These are phyloP conservation scores for Cariama cristata DNA, from an alignment of 2,113 vertebrate species.

Conservation along the genomic window DNA sequence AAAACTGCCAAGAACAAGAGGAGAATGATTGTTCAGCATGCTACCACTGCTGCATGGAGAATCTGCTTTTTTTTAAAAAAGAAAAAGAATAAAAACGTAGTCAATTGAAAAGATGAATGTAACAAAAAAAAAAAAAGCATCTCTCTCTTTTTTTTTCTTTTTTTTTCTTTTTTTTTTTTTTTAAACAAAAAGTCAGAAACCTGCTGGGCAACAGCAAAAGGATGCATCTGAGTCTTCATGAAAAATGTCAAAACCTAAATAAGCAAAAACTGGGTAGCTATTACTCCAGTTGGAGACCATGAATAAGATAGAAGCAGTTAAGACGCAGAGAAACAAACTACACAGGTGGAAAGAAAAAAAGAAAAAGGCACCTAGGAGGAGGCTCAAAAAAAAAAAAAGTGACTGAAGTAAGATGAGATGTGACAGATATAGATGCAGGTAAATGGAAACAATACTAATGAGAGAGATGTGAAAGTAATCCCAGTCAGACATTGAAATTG, in stretches of 20 bases:
- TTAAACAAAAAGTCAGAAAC: not conserved
- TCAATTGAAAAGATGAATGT: not conserved
- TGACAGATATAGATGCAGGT: not conserved
- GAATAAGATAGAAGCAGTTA: not conserved
- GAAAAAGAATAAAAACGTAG: not conserved
- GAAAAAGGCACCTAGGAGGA: not conserved
- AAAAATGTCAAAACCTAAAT: not conserved
- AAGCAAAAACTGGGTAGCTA: not conserved
- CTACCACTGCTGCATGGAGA: not conserved
- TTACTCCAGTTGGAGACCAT: not conserved
- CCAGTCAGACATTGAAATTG: not conserved
- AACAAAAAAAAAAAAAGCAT: not conserved
- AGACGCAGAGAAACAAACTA: not conserved
- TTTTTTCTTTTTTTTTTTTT: not conserved
- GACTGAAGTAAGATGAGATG: not conserved
- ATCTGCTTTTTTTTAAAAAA: not conserved
- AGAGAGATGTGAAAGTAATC: not conserved
- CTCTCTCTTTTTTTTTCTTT: too few species aligned
- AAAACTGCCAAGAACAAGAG: not conserved
- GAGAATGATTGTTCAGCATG: not conserved
- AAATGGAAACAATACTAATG: not conserved
- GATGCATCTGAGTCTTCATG: not conserved
- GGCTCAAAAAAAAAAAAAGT: not conserved
- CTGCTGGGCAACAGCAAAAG: not conserved
- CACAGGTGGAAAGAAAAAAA: not conserved